Conservation (phyloP, 2,113 vertebrate genomes). For the Monarcha castaneiventris region DNA sequence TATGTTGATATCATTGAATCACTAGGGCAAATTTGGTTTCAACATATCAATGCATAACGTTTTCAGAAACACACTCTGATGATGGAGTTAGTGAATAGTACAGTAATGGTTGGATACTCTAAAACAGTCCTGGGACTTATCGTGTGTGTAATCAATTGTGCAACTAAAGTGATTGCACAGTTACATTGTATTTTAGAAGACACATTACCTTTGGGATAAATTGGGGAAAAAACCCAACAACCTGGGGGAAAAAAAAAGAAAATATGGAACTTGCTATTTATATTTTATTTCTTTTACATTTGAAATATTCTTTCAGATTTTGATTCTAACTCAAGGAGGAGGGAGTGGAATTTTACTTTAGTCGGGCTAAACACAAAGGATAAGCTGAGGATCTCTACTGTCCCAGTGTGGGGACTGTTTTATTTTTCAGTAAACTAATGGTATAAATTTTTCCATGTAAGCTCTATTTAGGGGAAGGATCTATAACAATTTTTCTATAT, state of each 20-base stretch:
- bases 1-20: not conserved
- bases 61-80: not conserved
- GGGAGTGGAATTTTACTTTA: rapidly evolving
- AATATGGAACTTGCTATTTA: not conserved
- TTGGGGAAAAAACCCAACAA: rapidly evolving
- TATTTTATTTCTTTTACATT: not conserved
- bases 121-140: not conserved
- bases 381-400: not conserved
- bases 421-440: not conserved
- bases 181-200: not conserved
- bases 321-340: rapidly evolving
- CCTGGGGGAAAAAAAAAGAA: rapidly evolving
- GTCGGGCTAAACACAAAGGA: not conserved
- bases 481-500: not conserved
- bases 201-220: not conserved
- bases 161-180: not conserved
- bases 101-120: not conserved
- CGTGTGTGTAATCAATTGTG: not conserved
- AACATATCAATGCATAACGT: not conserved
- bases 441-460: not conserved
- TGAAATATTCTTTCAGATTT: not conserved
- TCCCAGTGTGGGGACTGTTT: not conserved
- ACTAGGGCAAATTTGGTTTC: not conserved
- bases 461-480: not conserved
- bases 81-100: not conserved